Base-by-base conservation (phyloP, 1,140 invertebrate genomes). In the Hestina assimilis region DNA sequence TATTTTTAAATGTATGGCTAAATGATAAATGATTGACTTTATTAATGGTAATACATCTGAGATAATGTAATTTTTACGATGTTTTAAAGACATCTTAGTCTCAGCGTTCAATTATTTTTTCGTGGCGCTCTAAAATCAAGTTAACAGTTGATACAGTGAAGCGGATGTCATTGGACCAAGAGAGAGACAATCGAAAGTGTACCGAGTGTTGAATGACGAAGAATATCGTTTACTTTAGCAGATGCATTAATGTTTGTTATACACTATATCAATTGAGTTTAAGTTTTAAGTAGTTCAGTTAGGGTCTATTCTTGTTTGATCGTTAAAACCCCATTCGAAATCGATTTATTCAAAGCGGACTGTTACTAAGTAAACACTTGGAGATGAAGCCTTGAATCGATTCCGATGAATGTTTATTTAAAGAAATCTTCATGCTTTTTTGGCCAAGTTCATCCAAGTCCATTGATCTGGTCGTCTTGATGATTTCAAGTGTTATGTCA, bases 331-430 rank as follows among this genome's bases (percentile, higher is more conserved):
- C 72, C 69, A 77, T 79, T 72, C 54, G 58, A 83, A 85, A 86
- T 83, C 83, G 80, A 85, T 87, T 87, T 81, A 83, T 77, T 79
- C 74, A 79, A 82, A 79, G 75, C 75, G 75, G 72, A 78, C 72
- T 84, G 84, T 87, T 83, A 85, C 83, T 88, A 82, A 85, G 81
- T 81, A 86, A 87, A 88, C 75, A 88, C 73, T 83, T 50, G 28
- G 67, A 72, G 79, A 78, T 80, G 75, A 75, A 75, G 77, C 58
- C 72, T 75, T 72, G 73, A 79, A 87, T 83, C 75, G 79, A 81
- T 83, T 74, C 63, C 73, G 66, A 67, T 71, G 70, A 76, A 79
- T 86, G 75, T 88, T 88, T 88, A 83, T 86, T 88, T 84, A 69
- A 73, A 80, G 66, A 69, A 71, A 75, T 73, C 69, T 83, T 80